A percentile compares a stretch with the other conserved stretches of the same genome.
phyloP scores from a whole-genome alignment of 2,797 vertebrate genomes.

The Alauda arvensis region DNA sequence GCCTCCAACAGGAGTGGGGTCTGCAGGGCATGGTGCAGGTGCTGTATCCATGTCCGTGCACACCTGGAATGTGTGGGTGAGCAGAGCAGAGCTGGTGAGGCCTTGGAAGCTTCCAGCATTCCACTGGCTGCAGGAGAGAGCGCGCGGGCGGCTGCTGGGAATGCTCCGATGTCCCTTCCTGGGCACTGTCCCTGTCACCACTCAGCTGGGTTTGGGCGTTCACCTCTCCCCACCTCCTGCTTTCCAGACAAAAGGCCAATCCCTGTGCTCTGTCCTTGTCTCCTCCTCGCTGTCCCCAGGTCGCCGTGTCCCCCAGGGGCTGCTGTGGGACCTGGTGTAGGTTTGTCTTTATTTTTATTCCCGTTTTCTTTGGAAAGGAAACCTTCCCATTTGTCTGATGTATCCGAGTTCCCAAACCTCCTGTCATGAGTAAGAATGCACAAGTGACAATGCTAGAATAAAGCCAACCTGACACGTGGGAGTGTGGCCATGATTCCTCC shows the following conservation, averaged over 20 bases:
- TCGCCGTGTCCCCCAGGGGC: not conserved
- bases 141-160: rapidly evolving
- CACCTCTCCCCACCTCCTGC: not conserved
- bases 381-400: not conserved
- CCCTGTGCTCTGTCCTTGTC: not conserved
- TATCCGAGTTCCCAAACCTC: not conserved
- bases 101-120: not conserved
- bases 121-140: rapidly evolving
- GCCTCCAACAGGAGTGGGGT: not conserved
- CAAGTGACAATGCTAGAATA: conserved; percentile 40
- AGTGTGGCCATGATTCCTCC: not conserved
- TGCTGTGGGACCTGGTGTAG: not conserved
- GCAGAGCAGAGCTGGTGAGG: not conserved
- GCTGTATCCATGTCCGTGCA: not conserved
- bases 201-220: not conserved
- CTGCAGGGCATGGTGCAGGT: not conserved
- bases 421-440: not conserved
- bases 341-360: not conserved
- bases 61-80: not conserved
- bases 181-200: not conserved
- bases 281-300: not conserved
- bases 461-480: not conserved
- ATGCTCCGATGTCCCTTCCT: rapidly evolving
- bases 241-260: not conserved
- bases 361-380: not conserved